Percentiles rank a stretch among this genome's conserved stretches.
phyloP scores from a whole-genome alignment of 2,888 invertebrate genomes.

The Bruchidius siliquastri region DNA sequence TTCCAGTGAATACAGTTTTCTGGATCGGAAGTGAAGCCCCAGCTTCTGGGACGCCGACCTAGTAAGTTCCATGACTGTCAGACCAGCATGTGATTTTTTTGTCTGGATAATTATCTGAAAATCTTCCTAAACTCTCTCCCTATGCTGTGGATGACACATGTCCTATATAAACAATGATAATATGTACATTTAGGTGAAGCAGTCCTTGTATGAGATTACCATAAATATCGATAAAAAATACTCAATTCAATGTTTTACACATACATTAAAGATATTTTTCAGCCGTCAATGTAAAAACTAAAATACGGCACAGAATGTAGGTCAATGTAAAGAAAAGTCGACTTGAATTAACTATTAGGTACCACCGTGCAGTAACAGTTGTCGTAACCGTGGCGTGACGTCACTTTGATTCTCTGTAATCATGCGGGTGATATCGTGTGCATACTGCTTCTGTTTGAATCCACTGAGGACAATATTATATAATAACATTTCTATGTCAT shows the following conservation, averaged over 20 bases:
- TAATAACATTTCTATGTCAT: too few relatives aligned
- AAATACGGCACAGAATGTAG: background rate
- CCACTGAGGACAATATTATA: too few relatives aligned
- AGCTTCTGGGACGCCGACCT: too few relatives aligned
- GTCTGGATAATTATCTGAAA: too few relatives aligned
- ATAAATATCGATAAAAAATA: background rate
- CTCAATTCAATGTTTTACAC: background rate
- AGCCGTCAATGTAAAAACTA: background rate
- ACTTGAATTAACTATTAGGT: background rate
- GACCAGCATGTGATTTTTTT: too few relatives aligned
- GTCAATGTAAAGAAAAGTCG: background rate
- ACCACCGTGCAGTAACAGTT: background rate
- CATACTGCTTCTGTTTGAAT: too few relatives aligned
- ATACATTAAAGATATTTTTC: background rate
- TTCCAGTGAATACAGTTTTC: too few relatives aligned
- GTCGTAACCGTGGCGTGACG: background rate
- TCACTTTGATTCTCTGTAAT: background rate
- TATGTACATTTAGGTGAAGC: background rate
- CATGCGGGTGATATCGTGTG: background rate
- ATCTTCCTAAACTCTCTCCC: too few relatives aligned
- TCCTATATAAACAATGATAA: background rate
- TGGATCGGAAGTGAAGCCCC: too few relatives aligned
- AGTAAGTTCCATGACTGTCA: too few relatives aligned
- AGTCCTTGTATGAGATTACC: background rate
- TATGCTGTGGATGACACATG: too few relatives aligned